Evolutionary conservation across 1,140 invertebrate species (phyloP).

Genomic region (Macrobrachium nipponense): DNA sequence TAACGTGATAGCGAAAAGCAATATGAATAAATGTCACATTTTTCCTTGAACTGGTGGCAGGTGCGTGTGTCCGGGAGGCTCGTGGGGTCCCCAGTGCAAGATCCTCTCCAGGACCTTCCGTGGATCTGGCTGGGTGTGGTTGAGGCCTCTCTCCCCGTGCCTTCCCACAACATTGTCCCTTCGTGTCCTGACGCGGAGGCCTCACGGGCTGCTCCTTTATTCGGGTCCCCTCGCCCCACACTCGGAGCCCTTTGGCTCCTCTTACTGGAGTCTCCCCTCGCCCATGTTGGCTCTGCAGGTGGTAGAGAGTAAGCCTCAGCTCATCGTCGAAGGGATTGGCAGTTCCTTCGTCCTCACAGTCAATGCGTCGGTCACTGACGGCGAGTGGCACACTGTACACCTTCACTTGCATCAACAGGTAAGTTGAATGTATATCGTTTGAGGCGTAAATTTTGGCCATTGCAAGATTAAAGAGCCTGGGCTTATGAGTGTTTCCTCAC

Average conservation of each 20-base stretch:
- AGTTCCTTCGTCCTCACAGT: slow-evolving; percentile 12
- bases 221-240: slow-evolving; percentile 23
- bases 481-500: too few species aligned
- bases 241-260: background rate
- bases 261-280: background rate
- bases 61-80: slow-evolving; percentile 12
- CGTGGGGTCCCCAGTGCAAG: slow-evolving; percentile 22
- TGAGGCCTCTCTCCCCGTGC: slow-evolving; percentile 28
- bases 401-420: background rate
- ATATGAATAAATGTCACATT: background rate
- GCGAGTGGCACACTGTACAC: slow-evolving; percentile 17
- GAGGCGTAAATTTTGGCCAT: too few species aligned
- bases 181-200: slow-evolving; percentile 25
- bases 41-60: background rate
- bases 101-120: slow-evolving; percentile 25
- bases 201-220: slow-evolving; percentile 25
- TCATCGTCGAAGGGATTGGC: slow-evolving; percentile 18
- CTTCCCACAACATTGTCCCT: slow-evolving; percentile 32
- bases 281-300: slow-evolving; percentile 43
- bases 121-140: slow-evolving; percentile 43
- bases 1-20: too few species aligned
- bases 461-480: too few species aligned
- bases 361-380: slow-evolving; percentile 23
- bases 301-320: slow-evolving; percentile 23
- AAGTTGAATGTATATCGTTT: too few species aligned